These are phyloP conservation scores for Gonioctena quinquepunctata DNA, from an alignment of 1,140 invertebrate species.

Conservation along the genomic window DNA sequence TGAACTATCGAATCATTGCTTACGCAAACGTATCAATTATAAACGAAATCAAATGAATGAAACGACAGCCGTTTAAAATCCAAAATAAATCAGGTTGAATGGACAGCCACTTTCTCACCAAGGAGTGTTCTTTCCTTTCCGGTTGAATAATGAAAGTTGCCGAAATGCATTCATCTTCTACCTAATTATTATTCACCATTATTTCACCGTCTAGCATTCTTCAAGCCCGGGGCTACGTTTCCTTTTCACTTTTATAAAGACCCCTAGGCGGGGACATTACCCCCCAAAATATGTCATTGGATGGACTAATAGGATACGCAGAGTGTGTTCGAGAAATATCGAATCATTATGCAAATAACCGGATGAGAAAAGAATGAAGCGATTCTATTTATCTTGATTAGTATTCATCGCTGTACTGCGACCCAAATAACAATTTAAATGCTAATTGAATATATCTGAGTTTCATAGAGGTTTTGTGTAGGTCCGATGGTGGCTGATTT, in stretches of 20 bases:
- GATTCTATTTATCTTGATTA: no score
- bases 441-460: no score
- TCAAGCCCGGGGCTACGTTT: not conserved
- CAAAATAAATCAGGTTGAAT: not conserved
- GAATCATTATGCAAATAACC: no score
- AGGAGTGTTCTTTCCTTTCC: slow-evolving; percentile 1
- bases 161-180: slow-evolving; percentile 1
- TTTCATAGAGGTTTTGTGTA: no score
- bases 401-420: no score
- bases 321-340: no score
- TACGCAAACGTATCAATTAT: not conserved
- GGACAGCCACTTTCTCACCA: not conserved
- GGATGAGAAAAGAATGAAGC: no score
- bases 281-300: no score
- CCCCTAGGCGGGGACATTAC: no score
- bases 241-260: not conserved
- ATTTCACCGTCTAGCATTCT: not conserved
- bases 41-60: not conserved
- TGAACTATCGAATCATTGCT: not conserved
- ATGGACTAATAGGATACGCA: no score
- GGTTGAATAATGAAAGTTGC: slow-evolving; percentile 5
- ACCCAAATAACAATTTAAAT: no score
- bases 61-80: not conserved
- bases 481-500: no score
- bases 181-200: slow-evolving; percentile 3